Evolutionary conservation across 2,888 invertebrate species (phyloP).

Genomic region (Tetranychus piercei): DNA sequence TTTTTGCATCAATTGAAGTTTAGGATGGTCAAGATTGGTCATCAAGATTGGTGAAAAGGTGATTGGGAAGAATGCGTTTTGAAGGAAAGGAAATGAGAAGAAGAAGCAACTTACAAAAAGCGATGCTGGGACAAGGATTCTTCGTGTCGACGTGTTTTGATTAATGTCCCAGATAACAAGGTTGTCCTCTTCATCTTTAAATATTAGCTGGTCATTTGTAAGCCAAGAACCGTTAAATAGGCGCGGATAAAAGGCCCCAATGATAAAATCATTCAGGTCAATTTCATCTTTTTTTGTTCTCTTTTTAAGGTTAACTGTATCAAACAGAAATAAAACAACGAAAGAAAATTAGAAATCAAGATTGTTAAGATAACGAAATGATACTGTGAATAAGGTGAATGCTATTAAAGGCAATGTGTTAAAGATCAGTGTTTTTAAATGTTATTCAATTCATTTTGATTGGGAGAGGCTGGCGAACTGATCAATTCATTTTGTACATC

Average conservation of each 20-base stretch:
- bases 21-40: too few species aligned
- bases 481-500: too few species aligned
- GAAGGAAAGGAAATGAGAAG: too few species aligned
- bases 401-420: too few species aligned
- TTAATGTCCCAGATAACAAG: slow-evolving; percentile 16
- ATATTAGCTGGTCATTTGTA: slow-evolving; percentile 17
- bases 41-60: neutral
- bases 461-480: too few species aligned
- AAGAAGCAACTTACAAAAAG: slow-evolving; percentile 16
- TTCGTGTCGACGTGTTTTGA: slow-evolving; percentile 1
- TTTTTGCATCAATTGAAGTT: too few species aligned
- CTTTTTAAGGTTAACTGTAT: slow-evolving; percentile 15
- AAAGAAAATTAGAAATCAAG: neutral
- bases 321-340: neutral
- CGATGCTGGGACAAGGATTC: slow-evolving; percentile 9
- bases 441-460: too few species aligned
- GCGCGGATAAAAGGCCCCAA: slow-evolving; percentile 23
- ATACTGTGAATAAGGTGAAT: too few species aligned
- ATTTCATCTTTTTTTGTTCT: slow-evolving; percentile 21
- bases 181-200: slow-evolving; percentile 15
- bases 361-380: neutral
- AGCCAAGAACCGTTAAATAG: slow-evolving; percentile 27
- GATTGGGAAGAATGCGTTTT: neutral
- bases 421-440: too few species aligned
- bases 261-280: slow-evolving; percentile 24